phyloP scores from a whole-genome alignment of 2,113 vertebrate genomes.

The Cochlearius cochlearius region DNA sequence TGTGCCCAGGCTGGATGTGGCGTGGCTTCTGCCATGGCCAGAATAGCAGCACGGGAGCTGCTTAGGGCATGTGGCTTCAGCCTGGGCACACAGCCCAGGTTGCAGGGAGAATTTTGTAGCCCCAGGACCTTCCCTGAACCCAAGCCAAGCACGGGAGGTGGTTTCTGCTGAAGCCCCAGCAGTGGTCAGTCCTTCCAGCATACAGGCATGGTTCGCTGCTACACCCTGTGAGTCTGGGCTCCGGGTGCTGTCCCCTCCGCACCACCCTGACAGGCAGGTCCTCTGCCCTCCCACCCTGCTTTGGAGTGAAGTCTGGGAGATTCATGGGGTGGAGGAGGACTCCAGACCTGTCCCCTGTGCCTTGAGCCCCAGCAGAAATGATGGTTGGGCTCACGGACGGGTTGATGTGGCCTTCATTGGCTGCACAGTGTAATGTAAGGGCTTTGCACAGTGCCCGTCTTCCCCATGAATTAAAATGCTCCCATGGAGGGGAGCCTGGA shows the following conservation, averaged over 20 bases:
- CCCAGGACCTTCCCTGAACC: neutral
- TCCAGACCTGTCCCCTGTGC: neutral
- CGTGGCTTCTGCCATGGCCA: neutral
- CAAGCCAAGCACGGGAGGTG: neutral
- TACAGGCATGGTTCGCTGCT: neutral
- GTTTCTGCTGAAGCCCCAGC: neutral
- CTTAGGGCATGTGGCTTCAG: neutral
- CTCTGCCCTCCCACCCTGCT: neutral
- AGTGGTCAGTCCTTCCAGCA: neutral
- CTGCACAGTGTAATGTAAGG: neutral
- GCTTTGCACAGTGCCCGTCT: rapidly evolving
- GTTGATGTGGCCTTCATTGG: neutral
- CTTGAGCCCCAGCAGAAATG: neutral
- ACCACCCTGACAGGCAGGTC: rapidly evolving
- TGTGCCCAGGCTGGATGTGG: neutral
- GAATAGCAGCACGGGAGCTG: neutral
- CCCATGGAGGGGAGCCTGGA: neutral
- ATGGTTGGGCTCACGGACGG: neutral
- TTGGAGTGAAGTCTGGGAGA: neutral
- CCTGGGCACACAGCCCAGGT: neutral
- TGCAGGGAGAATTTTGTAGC: neutral
- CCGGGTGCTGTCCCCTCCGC: rapidly evolving
- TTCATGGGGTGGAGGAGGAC: neutral
- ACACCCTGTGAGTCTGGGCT: rapidly evolving
- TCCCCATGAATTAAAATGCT: neutral